Evolutionary conservation across 2,113 vertebrate genomes (phyloP).

Genomic region (Tenrec ecaudatus): DNA sequence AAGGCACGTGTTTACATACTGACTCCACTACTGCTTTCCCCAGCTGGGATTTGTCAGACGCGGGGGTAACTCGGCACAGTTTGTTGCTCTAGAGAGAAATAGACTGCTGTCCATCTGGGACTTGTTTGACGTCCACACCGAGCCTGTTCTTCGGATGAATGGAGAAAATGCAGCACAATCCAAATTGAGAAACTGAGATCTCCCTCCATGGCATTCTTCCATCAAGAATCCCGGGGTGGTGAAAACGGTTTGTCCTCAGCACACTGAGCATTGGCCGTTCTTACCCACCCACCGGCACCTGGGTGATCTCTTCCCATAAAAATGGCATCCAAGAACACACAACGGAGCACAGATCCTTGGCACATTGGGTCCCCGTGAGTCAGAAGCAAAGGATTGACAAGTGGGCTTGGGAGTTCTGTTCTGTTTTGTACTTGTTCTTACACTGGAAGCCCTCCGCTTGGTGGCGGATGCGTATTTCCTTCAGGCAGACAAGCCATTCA

Average conservation of each 20-base stretch:
- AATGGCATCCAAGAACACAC: background rate
- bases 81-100: background rate
- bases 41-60: background rate
- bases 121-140: background rate
- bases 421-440: background rate
- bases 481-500: background rate
- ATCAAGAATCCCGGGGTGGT: background rate
- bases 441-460: background rate
- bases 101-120: background rate
- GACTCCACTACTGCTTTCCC: background rate
- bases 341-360: background rate
- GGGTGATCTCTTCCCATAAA: background rate
- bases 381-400: background rate
- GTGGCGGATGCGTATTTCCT: background rate
- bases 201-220: background rate
- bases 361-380: background rate
- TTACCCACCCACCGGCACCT: background rate
- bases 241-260: background rate
- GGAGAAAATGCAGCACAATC: background rate
- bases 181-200: background rate
- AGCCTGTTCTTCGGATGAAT: background rate
- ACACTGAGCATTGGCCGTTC: background rate
- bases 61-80: background rate
- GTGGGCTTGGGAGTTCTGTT: background rate
- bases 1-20: no score